A percentile compares a stretch with the other conserved stretches of the same genome.
phyloP scores from a whole-genome alignment of 2,888 invertebrate species.

The Troides helena region DNA sequence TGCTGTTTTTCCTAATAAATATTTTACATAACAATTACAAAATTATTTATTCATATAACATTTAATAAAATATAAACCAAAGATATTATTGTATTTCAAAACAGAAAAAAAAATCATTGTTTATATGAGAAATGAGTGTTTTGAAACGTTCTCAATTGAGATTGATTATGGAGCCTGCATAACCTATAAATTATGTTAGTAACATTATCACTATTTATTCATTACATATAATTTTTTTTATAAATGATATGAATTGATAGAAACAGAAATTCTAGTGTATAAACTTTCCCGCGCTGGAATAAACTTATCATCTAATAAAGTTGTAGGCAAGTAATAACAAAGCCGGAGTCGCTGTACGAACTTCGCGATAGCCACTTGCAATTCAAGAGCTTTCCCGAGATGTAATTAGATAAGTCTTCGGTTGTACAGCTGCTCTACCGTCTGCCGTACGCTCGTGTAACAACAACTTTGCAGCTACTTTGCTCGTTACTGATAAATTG shows the following conservation, averaged over 20 bases:
- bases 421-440: slow-evolving; percentile 14
- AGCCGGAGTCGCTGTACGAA: background rate
- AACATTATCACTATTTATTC: background rate
- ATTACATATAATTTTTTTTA: background rate
- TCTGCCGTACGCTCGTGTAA: slow-evolving; percentile 5
- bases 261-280: background rate
- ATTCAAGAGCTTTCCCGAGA: slow-evolving; percentile 24
- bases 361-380: slow-evolving; percentile 14
- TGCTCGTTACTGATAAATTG: slow-evolving; percentile 10
- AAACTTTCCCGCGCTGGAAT: slow-evolving; percentile 1
- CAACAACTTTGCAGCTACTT: slow-evolving; percentile 22
- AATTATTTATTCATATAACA: too few species aligned
- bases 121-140: too few species aligned
- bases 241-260: background rate
- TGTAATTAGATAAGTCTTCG: slow-evolving; percentile 23
- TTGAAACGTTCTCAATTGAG: too few species aligned
- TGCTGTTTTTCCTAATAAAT: too few species aligned
- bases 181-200: too few species aligned
- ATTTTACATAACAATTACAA: too few species aligned
- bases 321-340: slow-evolving; percentile 21
- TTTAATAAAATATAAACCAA: too few species aligned
- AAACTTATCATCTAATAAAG: slow-evolving; percentile 19
- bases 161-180: too few species aligned
- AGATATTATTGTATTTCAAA: too few species aligned
- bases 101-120: too few species aligned